Evolutionary conservation across 2,888 invertebrate species (phyloP), one percentile per base, ranked within the genome.

Genomic region (Drosophila falleni): DNA sequence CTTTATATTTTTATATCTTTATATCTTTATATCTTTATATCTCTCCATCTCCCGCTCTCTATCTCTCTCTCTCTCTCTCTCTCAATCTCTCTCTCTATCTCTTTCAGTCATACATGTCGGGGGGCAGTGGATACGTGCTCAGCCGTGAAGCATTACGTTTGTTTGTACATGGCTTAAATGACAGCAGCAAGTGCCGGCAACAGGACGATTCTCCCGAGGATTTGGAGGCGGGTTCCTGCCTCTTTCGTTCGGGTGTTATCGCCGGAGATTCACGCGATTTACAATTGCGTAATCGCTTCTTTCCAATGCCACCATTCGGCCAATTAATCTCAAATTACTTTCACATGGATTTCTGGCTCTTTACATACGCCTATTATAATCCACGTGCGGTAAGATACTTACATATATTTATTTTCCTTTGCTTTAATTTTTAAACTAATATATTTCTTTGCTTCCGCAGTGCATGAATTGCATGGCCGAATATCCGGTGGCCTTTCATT

Each of bases 401-500:
- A 29, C 8, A 29, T 4, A 29, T 29, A 29, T 4, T 5, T 26
- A 2, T 26, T 5, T 29, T 8, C 8, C 1, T 5, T 11, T 0
- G 10, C 5, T 6, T 47, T 0, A 13, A 15, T 11, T 5, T 3
- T 0, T 5, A 10, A 10, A 11, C 3, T 23, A 15, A 33, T 3
- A 11, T 29, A 2, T 9, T 13, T 8, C 11, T 53, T 2, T 15
- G 9, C 37, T 35, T 26, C 1, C 23, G 1, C 37, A 89, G 88
- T 90, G 90, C 42, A 53, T 71, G 50, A 95, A 97, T 81, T 97
- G 98, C 89, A 97, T 98, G 90, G 97, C 97, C 0, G 98, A 99
- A 90, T 97, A 97, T 92, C 98, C 98, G 0, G 95, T 98, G 5
- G 96, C 98, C 0, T 98, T 98, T 93, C 98, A 98, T 93, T 98